Evolutionary conservation across 2,797 vertebrate species (phyloP).

Genomic region (Coreius guichenoti): DNA sequence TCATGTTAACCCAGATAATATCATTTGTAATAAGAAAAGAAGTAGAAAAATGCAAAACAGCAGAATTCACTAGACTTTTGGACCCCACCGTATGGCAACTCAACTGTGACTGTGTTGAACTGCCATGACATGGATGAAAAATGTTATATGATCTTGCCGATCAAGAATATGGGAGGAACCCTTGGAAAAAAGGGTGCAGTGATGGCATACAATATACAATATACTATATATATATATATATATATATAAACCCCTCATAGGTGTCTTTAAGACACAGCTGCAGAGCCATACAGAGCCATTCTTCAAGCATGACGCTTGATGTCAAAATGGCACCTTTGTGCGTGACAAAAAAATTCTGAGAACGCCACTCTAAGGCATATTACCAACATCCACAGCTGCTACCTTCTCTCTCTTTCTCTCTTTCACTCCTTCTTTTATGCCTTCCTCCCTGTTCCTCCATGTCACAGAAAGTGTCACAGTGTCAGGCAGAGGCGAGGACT

Average conservation of each 20-base stretch:
- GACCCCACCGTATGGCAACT: neutral
- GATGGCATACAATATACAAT: neutral
- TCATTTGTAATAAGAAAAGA: neutral
- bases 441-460: slow-evolving; percentile 48
- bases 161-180: neutral
- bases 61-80: neutral
- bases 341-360: slow-evolving; percentile 50
- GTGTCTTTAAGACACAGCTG: slow-evolving; percentile 22
- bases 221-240: no score
- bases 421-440: neutral
- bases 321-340: slow-evolving; percentile 58
- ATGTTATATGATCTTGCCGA: neutral
- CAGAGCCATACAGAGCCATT: slow-evolving; percentile 23
- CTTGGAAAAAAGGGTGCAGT: neutral
- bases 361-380: slow-evolving; percentile 50
- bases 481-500: slow-evolving; percentile 60
- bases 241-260: neutral
- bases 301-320: slow-evolving; percentile 51
- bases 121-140: neutral
- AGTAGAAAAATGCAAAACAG: neutral
- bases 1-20: neutral
- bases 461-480: slow-evolving; percentile 56
- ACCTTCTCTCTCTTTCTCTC: slow-evolving; percentile 24
- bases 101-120: neutral
- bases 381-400: slow-evolving; percentile 41